These are phyloP conservation scores for Microhierax caerulescens DNA, from an alignment of 2,797 vertebrate species.

Conservation along the genomic window DNA sequence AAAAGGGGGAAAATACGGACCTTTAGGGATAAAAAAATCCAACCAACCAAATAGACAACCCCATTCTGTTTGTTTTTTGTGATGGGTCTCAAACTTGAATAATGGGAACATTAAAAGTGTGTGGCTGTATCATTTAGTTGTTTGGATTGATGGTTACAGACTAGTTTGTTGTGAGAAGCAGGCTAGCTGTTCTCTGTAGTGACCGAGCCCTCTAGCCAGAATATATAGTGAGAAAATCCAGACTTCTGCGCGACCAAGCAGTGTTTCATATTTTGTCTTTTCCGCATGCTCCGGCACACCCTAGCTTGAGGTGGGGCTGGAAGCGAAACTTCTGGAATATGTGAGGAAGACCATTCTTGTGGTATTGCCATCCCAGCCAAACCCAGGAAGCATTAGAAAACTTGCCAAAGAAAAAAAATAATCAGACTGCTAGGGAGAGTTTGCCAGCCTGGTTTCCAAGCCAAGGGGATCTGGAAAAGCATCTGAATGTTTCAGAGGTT, in stretches of 20 bases:
- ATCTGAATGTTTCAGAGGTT: slow-evolving; percentile 29
- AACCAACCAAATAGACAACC: neutral
- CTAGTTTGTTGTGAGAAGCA: neutral
- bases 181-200: neutral
- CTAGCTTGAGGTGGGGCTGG: slow-evolving; percentile 45
- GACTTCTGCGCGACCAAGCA: neutral
- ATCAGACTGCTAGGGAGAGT: neutral
- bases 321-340: slow-evolving; percentile 37
- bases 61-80: neutral
- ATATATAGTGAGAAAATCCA: neutral
- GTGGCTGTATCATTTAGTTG: neutral
- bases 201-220: neutral
- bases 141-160: neutral
- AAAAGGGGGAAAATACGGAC: neutral
- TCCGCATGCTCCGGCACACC: neutral
- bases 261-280: slow-evolving; percentile 1
- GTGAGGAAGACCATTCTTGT: slow-evolving; percentile 45
- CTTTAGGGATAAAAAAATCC: neutral
- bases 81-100: neutral
- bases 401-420: neutral
- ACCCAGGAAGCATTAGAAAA: neutral
- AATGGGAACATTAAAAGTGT: neutral
- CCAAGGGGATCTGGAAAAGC: slow-evolving; percentile 41
- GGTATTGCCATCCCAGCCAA: slow-evolving; percentile 41
- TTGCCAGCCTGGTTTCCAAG: neutral